phyloP scores from a whole-genome alignment of 2,113 vertebrate genomes.

The Cyrtonyx montezumae region DNA sequence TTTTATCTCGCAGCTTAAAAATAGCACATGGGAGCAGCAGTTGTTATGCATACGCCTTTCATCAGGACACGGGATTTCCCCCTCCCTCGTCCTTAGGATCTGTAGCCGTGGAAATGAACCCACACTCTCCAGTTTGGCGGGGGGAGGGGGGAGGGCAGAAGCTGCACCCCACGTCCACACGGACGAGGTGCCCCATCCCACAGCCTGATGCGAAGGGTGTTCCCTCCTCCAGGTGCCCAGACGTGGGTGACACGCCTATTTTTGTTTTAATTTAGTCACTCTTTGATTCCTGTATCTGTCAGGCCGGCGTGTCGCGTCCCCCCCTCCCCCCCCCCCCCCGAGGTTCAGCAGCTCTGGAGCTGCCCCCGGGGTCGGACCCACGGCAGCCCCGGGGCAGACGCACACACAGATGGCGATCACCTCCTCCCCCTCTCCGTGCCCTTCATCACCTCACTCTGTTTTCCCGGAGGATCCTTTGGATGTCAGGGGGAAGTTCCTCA shows the following conservation, averaged over 20 bases:
- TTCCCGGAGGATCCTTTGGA: too few species aligned
- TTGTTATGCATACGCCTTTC: slow-evolving; percentile 29
- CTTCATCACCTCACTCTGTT: too few species aligned
- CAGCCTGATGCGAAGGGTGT: neutral
- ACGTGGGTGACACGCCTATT: neutral
- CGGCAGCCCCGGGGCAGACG: neutral
- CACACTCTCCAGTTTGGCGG: neutral
- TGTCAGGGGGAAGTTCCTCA: too few species aligned
- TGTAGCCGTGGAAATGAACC: neutral
- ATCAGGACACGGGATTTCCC: neutral
- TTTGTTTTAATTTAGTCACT: neutral
- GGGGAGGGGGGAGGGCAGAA: neutral
- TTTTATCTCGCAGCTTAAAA: slow-evolving; percentile 53
- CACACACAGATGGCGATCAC: neutral
- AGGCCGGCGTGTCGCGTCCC: neutral
- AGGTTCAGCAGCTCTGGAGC: neutral
- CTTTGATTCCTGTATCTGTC: slow-evolving; percentile 40
- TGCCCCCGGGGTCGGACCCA: neutral
- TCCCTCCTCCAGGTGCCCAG: slow-evolving; percentile 19
- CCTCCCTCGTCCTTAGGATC: neutral
- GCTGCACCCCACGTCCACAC: neutral
- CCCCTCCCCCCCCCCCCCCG: neutral
- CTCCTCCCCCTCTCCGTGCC: too few species aligned
- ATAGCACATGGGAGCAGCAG: slow-evolving; percentile 37
- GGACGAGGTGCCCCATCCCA: neutral